Conservation (phyloP, 2,113 vertebrate species). For the Corythoichthys haematopterus region DNA sequence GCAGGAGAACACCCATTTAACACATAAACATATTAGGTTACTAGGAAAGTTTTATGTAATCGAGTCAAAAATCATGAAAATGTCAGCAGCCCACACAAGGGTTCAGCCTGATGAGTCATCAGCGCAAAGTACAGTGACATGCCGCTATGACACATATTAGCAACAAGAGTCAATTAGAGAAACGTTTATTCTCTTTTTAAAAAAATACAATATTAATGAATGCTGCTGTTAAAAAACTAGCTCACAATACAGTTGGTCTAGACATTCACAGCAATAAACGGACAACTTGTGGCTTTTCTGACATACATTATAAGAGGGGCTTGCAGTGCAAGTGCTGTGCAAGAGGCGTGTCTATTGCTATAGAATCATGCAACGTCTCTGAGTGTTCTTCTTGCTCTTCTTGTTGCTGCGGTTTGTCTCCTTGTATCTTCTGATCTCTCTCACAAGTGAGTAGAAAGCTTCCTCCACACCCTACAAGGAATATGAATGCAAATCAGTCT, state of each 20-base stretch:
- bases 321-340: constrained; percentile 22
- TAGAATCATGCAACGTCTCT: constrained; percentile 78
- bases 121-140: constrained; percentile 27
- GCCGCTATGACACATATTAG: constrained; percentile 4
- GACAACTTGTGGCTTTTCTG: constrained; percentile 5
- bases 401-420: constrained; percentile 82
- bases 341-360: constrained; percentile 51
- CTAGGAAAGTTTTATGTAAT: neutral
- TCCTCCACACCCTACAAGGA: constrained; percentile 78
- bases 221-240: constrained; percentile 4
- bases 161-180: neutral
- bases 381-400: constrained; percentile 81
- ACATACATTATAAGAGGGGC: neutral
- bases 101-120: neutral
- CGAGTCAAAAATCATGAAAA: neutral
- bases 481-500: neutral
- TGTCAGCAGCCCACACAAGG: neutral
- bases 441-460: constrained; percentile 83
- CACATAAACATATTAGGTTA: neutral
- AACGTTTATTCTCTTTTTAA: neutral
- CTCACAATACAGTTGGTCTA: constrained; percentile 7
- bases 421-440: constrained; percentile 81
- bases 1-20: neutral
- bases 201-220: neutral
- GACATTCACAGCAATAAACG: constrained; percentile 21